Percentiles rank a stretch among this genome's conserved stretches.
phyloP scores from a whole-genome alignment of 2,113 vertebrate genomes.

The Typhlomys cinereus region DNA sequence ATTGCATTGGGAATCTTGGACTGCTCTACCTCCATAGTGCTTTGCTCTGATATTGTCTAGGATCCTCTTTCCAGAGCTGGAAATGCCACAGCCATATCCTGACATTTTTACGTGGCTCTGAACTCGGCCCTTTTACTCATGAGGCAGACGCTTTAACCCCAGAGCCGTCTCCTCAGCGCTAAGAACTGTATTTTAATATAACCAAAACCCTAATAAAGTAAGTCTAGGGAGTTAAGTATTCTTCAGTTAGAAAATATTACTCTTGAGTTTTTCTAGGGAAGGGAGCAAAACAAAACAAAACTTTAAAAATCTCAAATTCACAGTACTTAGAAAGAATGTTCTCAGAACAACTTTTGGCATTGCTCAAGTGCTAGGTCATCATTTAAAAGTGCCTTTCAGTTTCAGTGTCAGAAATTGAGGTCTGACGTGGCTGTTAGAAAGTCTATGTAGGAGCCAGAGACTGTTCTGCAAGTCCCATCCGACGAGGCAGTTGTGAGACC shows the following conservation, averaged over 20 bases:
- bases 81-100: too few species aligned
- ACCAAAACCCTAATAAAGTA: not conserved
- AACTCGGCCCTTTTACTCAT: too few species aligned
- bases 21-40: too few species aligned
- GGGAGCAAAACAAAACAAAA: not conserved
- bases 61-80: too few species aligned
- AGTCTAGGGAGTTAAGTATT: not conserved
- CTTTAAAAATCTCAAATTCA: too few species aligned
- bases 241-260: not conserved
- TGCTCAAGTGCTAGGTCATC: not conserved
- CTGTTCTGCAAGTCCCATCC: not conserved
- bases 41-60: too few species aligned
- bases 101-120: too few species aligned
- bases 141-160: too few species aligned
- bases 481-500: too few species aligned
- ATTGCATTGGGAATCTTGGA: too few species aligned
- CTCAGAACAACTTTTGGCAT: not conserved
- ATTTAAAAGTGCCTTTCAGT: not conserved
- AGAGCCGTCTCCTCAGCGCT: too few species aligned
- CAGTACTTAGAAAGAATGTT: not conserved
- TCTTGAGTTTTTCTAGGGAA: not conserved
- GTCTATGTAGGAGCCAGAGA: not conserved
- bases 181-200: not conserved
- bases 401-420: not conserved
- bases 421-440: not conserved